Base-by-base conservation (phyloP, 1,140 invertebrate genomes). In the Arctopsyche grandis region DNA sequence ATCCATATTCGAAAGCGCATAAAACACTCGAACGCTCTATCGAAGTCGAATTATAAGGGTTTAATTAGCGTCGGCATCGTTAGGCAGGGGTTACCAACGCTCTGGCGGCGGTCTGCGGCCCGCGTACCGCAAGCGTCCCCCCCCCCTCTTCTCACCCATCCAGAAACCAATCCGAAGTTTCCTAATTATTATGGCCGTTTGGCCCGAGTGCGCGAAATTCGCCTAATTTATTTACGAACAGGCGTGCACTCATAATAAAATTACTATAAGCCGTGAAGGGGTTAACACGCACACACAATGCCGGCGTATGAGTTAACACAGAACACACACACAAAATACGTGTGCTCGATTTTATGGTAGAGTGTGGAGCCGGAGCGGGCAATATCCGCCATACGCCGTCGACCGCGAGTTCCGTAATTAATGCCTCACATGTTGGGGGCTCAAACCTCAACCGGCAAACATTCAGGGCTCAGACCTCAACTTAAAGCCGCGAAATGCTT, bases 371-470 rank as follows among this genome's bases (percentile, higher is more conserved):
- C 16, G 38, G 14, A 16, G 43, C 44, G 5, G 26, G 70, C 70
- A 73, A 73, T 73, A 73, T 73, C 70, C 70, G 70, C 70, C 70
- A 73, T 73, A 73, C 70, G 70, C 38, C 19, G 46, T 24, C 70
- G 43, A 73, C 70, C 70, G 70, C 70, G 14, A 48, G 9, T 56
- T 74, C 71, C 71, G 44, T 74, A 74, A 74, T 74, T 74, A 74
- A 74, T 74, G 71, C 48, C 24, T 74, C 71, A 48, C 71, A 74
- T 71, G 44, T 48, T 71, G 38, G 60, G 29, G 56, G 63, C 24
- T 66, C 21, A 66, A 66, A 66, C 63, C 63, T 66, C 63, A 66
- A 66, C 63, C 63, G 63, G 63, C 21, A 26, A 66, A 66, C 63
- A 29, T 66, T 26, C 63, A 26, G 58, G 63, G 63, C 16, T 9